phyloP scores from a whole-genome alignment of 92 coral and sea anemone species.

The Ricordea florida region DNA sequence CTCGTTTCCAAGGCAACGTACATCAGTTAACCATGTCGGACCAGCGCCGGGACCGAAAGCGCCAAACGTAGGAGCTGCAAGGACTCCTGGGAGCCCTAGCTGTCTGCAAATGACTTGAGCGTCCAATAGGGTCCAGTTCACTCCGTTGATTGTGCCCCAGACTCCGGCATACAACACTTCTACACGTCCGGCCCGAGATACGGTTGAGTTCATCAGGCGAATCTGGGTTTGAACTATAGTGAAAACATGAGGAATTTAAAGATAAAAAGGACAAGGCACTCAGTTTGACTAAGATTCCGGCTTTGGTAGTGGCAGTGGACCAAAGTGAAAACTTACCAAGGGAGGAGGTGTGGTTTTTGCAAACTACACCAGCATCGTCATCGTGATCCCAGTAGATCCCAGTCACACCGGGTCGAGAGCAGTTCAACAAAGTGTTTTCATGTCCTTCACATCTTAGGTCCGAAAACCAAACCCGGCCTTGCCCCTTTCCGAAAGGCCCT shows the following conservation, averaged over 20 bases:
- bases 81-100: slow-evolving; percentile 29
- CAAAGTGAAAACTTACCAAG: neutral
- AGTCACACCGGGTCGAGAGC: slow-evolving; percentile 33
- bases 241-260: neutral
- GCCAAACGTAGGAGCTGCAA: neutral
- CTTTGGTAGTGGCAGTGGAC: neutral
- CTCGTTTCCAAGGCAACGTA: slow-evolving; percentile 7
- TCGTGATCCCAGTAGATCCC: slow-evolving; percentile 55
- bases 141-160: slow-evolving; percentile 23
- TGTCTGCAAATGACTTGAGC: slow-evolving; percentile 23
- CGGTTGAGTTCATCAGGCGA: slow-evolving; percentile 1
- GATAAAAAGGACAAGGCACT: neutral
- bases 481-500: slow-evolving; percentile 50
- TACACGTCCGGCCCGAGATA: slow-evolving; percentile 12
- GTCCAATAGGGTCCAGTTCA: slow-evolving; percentile 6
- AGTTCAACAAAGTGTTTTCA: slow-evolving; percentile 48
- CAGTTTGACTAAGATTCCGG: neutral
- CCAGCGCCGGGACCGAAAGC: neutral
- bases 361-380: slow-evolving; percentile 64
- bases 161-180: slow-evolving; percentile 11
- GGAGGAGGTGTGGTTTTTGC: neutral
- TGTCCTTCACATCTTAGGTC: slow-evolving; percentile 58
- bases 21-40: slow-evolving; percentile 3
- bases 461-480: slow-evolving; percentile 69
- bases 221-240: too few species aligned